Evolutionary conservation across 92 coral and sea anemone genomes (phyloP), one percentile per base, ranked within the genome.

Genomic region (Epizoanthus scotinus): DNA sequence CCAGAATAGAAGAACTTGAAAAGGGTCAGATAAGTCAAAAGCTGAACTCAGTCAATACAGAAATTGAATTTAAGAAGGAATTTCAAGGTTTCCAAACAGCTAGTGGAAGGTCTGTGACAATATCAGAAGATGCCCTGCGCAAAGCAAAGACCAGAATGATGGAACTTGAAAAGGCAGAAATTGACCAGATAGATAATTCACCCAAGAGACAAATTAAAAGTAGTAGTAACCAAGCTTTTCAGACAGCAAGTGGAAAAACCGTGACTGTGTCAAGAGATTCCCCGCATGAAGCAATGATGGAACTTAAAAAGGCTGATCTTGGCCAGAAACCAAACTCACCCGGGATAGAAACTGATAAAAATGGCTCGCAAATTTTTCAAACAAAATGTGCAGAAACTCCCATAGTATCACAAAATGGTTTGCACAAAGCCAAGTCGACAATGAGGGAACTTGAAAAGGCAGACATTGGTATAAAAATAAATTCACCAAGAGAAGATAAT

Each of bases 211-310:
- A 44, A 44, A 44, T 8, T 44, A 21, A 60, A n/a, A 8, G 19
- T 14, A 19, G n/a, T 25, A 22, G 70, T 19, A 27, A 20, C 47
- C 70, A 64, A 15, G 86, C 86, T 26, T 84, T 90, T 62, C 82
- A 84, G 22, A 82, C 90, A 55, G 89, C 82, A 17, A 78, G 84
- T 68, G 94, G 90, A n/a, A 87, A 81, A 42, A 73, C 70, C 8
- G 79, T 83, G 18, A 44, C 63, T 25, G 77, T 88, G 31, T 90
- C 91, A 40, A 90, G 85, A 38, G 81, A 82, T 74, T 74, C 90
- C 12, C 34, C 83, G 1, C 34, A 21, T 19, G 71, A 82, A 80
- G 90, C 91, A 49, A 20, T 79, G 68, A 5, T 25, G 68, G 68
- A 63, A 63, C 42, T 63, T 13, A 42, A 63, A 63, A 25, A 47